Evolutionary conservation across 1,140 invertebrate genomes (phyloP).

Genomic region (Zaprionus africanus): DNA sequence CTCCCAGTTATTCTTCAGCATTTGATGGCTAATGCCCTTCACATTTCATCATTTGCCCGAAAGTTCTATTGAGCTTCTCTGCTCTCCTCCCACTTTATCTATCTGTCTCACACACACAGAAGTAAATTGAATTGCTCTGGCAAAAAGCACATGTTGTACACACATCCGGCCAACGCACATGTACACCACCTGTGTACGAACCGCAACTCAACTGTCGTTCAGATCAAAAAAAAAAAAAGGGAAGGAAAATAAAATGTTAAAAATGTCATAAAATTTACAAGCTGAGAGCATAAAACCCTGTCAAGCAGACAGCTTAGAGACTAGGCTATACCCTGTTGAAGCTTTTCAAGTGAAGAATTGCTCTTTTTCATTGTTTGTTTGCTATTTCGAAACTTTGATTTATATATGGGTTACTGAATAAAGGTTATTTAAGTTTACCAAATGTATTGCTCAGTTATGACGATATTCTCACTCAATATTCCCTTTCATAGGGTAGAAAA

Average conservation of each 20-base stretch:
- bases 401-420: no score
- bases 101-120: background rate
- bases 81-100: background rate
- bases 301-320: background rate
- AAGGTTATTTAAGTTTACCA: no score
- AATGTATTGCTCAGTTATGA: no score
- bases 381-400: no score
- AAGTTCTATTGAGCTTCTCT: slow-evolving; percentile 27
- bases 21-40: slow-evolving; percentile 35
- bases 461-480: background rate
- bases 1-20: background rate
- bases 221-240: slow-evolving; percentile 8
- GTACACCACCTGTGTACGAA: background rate
- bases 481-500: slow-evolving; percentile 4
- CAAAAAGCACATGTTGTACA: slow-evolving; percentile 35
- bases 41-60: slow-evolving; percentile 19
- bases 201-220: background rate
- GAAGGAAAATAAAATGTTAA: background rate
- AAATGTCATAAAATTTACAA: slow-evolving; percentile 38
- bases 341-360: no score
- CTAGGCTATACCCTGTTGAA: slow-evolving; percentile 2
- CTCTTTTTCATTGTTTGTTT: no score
- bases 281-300: background rate
- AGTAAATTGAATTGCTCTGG: slow-evolving; percentile 38
- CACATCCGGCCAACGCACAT: slow-evolving; percentile 21